Conservation (phyloP, 1,140 invertebrate species). For the Copidosoma floridanum region DNA sequence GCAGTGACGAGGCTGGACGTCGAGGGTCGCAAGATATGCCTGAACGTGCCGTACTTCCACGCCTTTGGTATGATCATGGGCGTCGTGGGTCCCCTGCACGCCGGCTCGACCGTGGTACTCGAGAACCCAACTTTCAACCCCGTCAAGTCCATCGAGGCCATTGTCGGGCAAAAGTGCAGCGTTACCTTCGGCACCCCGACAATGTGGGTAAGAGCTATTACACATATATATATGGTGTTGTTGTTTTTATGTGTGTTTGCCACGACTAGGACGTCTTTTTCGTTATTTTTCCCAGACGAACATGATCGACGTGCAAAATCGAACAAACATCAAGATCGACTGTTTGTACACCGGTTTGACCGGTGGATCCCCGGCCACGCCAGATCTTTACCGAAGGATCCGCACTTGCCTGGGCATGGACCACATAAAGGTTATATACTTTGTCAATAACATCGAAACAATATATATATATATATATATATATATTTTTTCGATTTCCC, state of each 20-base stretch:
- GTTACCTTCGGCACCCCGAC: constrained; percentile 90
- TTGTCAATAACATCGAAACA: too few relatives aligned
- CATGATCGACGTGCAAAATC: constrained; percentile 51
- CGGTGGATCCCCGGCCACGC: constrained; percentile 76
- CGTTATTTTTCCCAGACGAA: too few relatives aligned
- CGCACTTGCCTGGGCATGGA: constrained; percentile 55
- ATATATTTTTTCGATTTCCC: background rate
- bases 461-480: background rate
- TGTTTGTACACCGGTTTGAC: constrained; percentile 63
- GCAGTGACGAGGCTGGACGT: constrained; percentile 63
- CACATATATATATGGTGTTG: background rate
- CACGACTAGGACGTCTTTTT: too few relatives aligned
- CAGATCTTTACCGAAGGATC: constrained; percentile 68
- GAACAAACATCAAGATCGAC: constrained; percentile 52
- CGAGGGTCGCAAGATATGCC: constrained; percentile 63
- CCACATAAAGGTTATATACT: constrained; percentile 53
- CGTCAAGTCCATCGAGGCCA: constrained; percentile 63
- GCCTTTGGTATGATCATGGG: constrained; percentile 81
- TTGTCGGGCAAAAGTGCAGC: constrained; percentile 74
- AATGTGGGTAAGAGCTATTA: constrained; percentile 81
- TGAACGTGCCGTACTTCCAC: constrained; percentile 90
- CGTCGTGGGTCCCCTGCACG: constrained; percentile 61
- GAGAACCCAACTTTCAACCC: constrained; percentile 70
- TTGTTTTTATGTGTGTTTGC: background rate
- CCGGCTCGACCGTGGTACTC: constrained; percentile 71